These are phyloP conservation scores for Drosophila simulans DNA, from an alignment of 1,140 invertebrate species.

Conservation along the genomic window DNA sequence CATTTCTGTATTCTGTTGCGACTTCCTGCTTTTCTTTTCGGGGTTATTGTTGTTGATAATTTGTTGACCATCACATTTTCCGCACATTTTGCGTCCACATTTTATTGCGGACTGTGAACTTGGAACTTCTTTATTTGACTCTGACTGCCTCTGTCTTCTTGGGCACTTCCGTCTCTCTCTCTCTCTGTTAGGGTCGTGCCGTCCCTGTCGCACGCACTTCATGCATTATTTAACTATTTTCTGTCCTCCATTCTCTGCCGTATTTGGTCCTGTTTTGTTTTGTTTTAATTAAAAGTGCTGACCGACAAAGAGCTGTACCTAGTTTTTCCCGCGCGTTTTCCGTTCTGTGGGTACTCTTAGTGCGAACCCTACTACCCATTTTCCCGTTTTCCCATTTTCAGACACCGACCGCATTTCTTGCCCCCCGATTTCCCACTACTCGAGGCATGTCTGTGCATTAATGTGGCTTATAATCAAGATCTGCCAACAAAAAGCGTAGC, in stretches of 20 bases:
- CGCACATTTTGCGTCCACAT: slow-evolving; percentile 54
- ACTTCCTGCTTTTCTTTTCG: slow-evolving; percentile 15
- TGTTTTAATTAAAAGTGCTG: slow-evolving; percentile 82
- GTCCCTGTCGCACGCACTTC: slow-evolving; percentile 42
- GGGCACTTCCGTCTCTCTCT: background rate
- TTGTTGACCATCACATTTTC: slow-evolving; percentile 77
- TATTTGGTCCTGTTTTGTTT: slow-evolving; percentile 44
- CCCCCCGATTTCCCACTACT: background rate
- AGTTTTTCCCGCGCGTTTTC: slow-evolving; percentile 8
- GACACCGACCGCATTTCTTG: background rate
- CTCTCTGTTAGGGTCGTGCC: background rate
- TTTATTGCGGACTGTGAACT: slow-evolving; percentile 18
- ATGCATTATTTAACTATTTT: slow-evolving; percentile 70
- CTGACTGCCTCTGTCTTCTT: slow-evolving; percentile 3
- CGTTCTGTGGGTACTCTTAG: slow-evolving; percentile 6
- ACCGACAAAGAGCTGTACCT: slow-evolving; percentile 44
- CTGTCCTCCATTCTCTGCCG: slow-evolving; percentile 16
- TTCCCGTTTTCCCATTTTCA: background rate
- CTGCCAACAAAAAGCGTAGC: slow-evolving; percentile 21
- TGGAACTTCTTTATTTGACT: slow-evolving; percentile 7
- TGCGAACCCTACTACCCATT: slow-evolving; percentile 2
- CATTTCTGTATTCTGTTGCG: slow-evolving; percentile 8
- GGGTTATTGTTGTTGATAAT: slow-evolving; percentile 63
- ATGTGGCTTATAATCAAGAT: slow-evolving; percentile 80
- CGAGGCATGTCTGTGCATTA: slow-evolving; percentile 78